phyloP scores from a whole-genome alignment of 2,113 vertebrate species.

The Stictonetta naevosa region DNA sequence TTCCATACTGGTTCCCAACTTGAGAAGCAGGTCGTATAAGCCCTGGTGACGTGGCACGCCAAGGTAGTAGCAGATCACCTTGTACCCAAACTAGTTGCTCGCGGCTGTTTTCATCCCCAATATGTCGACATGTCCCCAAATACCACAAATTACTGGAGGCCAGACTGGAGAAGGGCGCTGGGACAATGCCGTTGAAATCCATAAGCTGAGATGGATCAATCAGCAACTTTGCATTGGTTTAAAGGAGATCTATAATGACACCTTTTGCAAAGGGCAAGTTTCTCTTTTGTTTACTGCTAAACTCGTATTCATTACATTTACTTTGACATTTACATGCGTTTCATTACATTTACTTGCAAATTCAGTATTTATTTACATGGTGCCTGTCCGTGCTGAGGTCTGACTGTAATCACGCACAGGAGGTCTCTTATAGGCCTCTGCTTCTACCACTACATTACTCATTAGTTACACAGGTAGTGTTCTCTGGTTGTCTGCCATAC shows the following conservation, averaged over 20 bases:
- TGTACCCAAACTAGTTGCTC: background rate
- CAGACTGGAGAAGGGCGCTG: background rate
- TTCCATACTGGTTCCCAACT: slow-evolving; percentile 67
- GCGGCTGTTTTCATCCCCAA: background rate
- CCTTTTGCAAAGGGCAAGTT: background rate
- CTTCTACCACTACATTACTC: background rate
- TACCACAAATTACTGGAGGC: background rate
- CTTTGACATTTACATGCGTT: slow-evolving; percentile 59
- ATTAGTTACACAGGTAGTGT: background rate
- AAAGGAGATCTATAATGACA: background rate
- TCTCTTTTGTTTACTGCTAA: slow-evolving; percentile 34
- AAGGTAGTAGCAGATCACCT: background rate
- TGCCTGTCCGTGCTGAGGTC: slow-evolving; percentile 32
- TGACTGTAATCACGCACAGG: background rate
- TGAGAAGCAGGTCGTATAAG: slow-evolving; percentile 55
- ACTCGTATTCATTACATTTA: background rate
- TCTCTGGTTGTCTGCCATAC: background rate
- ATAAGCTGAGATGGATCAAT: background rate
- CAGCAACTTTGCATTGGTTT: background rate
- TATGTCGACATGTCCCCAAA: background rate
- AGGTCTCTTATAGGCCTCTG: slow-evolving; percentile 17
- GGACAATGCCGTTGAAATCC: background rate
- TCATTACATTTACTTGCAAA: slow-evolving; percentile 69
- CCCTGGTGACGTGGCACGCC: background rate
- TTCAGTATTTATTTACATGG: slow-evolving; percentile 59